Evolutionary conservation across 2,888 invertebrate genomes (phyloP).

Genomic region (Pristionchus exspectatus): DNA sequence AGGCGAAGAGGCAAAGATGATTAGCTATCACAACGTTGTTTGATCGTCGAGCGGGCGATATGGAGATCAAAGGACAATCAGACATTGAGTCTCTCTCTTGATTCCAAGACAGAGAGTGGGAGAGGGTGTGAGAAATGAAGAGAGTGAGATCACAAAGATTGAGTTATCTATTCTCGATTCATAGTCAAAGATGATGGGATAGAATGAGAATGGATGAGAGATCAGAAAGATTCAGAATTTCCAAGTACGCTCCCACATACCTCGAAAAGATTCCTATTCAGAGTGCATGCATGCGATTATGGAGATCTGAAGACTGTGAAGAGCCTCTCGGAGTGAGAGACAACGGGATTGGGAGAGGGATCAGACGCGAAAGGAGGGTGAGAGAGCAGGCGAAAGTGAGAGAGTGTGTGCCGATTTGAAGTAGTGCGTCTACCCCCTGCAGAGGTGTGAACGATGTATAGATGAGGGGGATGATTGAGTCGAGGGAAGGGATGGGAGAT

Average conservation of each 20-base stretch:
- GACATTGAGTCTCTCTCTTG: background rate
- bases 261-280: background rate
- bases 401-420: conserved; percentile 4
- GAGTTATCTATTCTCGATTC: too few relatives aligned
- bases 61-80: conserved; percentile 11
- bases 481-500: background rate
- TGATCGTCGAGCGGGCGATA: background rate
- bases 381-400: background rate
- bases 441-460: conserved; percentile 47
- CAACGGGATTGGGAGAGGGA: background rate
- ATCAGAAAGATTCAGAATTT: background rate
- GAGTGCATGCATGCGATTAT: conserved; percentile 11
- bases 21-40: conserved; percentile 26
- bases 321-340: background rate
- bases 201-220: background rate
- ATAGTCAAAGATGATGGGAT: too few relatives aligned
- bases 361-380: background rate
- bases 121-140: background rate
- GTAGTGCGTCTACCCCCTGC: conserved; percentile 19
- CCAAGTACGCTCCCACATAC: background rate
- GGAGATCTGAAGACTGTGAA: conserved; percentile 12
- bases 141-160: background rate
- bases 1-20: background rate
- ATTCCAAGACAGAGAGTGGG: background rate
- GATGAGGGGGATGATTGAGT: conserved; percentile 35